Evolutionary conservation across 2,797 vertebrate genomes (phyloP).

Genomic region (Orientallactaga sibirica): DNA sequence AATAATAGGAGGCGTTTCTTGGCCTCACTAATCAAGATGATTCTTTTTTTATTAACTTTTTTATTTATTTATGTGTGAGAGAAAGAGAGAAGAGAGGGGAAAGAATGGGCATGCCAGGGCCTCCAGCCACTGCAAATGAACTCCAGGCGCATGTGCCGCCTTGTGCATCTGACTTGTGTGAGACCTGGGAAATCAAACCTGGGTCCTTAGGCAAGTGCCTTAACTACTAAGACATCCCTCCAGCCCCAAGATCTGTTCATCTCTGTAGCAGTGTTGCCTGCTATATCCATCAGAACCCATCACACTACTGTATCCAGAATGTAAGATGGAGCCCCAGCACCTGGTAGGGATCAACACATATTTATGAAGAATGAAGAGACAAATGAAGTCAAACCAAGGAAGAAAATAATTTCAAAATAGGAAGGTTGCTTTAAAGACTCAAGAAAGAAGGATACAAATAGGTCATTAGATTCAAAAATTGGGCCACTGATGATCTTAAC

Average conservation of each 20-base stretch:
- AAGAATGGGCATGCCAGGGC: too few relatives aligned
- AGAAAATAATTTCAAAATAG: conserved; percentile 41
- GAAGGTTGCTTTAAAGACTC: conserved; percentile 41
- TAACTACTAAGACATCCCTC: too few relatives aligned
- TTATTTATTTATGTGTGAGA: too few relatives aligned
- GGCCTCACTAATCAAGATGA: not conserved
- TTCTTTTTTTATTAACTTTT: not conserved
- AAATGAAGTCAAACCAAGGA: conserved; percentile 1
- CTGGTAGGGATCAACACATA: not conserved
- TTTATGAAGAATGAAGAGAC: conserved; percentile 5
- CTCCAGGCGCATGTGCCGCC: too few relatives aligned
- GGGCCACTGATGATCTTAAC: conserved; percentile 69
- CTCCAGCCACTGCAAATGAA: too few relatives aligned
- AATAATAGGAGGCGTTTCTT: not conserved
- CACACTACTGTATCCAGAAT: not conserved
- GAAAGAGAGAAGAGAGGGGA: too few relatives aligned
- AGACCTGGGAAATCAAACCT: too few relatives aligned
- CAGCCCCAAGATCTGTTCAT: not conserved
- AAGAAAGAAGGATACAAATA: conserved; percentile 65
- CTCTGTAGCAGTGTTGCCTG: not conserved
- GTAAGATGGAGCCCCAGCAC: not conserved
- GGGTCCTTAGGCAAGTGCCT: too few relatives aligned
- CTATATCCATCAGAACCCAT: not conserved
- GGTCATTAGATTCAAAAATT: conserved; percentile 75
- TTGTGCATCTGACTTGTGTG: too few relatives aligned